Base-by-base conservation (phyloP, 2,888 invertebrate genomes). In the Sesia apiformis region DNA sequence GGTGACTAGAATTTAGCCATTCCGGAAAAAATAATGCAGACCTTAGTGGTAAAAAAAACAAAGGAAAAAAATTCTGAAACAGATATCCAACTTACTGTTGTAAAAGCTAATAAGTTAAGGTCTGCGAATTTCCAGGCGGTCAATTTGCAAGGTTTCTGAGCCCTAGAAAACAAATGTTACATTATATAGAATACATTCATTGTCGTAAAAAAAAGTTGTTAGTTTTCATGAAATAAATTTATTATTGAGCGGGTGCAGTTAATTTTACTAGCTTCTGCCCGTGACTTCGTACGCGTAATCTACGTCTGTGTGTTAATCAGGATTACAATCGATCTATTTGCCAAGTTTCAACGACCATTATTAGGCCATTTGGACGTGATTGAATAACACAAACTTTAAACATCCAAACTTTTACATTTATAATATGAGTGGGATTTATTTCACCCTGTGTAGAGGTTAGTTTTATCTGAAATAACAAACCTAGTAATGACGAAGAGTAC, bases 121-220 rank as follows among this genome's bases (percentile, higher is more conserved):
- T 81, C 80, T 0, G 75, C 76, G 49, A 83, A 85, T 51, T 75
- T 76, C 6, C 73, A 75, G 0, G 85, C 85, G 3, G 84, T 82
- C 62, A 85, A 62, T 53, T 74, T 79, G 57, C 85, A 83, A 4
- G 84, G 78, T 52, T 73, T 79, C 60, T 76, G 76, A 3, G 81
- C 67, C 56, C 85, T 85, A 63, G 42, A 42, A 42, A 53, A 51
- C 4, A 42, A 49, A 49, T 8, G 4, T 51, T 8, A 52, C 49
- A 40, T 51, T 23, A 39, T 40, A 41, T 39, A 38, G 4, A 42
- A 54, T 6, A 4, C 5, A 52, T 39, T 52, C 40, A 49, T 4
- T 6, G 4, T 53, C n/a, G n/a, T 23, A 23, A 23, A 23, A 23
- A n/a, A 23, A 23, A 23, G 23, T 23, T 23, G 23, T 23, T 23